Evolutionary conservation across 1,140 invertebrate species (phyloP), one percentile per base, ranked within the genome.

Genomic region (Thaumetopoea pityocampa): DNA sequence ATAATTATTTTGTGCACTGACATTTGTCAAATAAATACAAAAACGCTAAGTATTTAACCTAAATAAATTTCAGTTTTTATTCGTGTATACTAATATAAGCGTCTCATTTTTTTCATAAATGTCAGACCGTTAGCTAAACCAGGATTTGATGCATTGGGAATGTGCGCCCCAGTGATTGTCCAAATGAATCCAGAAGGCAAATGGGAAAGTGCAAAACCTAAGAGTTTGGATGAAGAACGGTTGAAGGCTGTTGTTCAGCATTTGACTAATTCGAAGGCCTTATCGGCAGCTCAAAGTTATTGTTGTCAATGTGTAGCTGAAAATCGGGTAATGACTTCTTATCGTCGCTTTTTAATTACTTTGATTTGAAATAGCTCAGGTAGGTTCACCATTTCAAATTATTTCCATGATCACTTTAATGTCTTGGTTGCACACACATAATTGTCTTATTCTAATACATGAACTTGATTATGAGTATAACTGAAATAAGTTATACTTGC

Each of bases 251-350:
- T 82, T 6, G 62, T 82, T 0, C 54, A 69, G 26, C 58, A 79
- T 33, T 45, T 82, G 33, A 49, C 73, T 0, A 77, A 64, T 9
- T 70, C 71, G 1, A 59, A 76, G 15, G 62, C 72, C 9, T 9
- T 79, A n/a, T 68, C 67, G 1, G 77, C 77, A 1, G 74, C 68
- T 11, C 70, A 82, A 35, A 79, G 68, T 24, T 79, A 79, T 34
- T 81, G 77, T 28, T 64, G 56, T 11, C 67, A 81, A 26, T 81
- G 74, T 47, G 62, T 62, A 9, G 35, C 30, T 1, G 67, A 76
- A 29, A 67, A 36, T 44, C 43, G 67, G 56, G 71, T 74, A 36
- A n/a, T n/a, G n/a, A n/a, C n/a, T n/a, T n/a, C n/a, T n/a, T n/a
- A n/a, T n/a, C n/a, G n/a, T n/a, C n/a, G n/a, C n/a, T n/a, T n/a